Evolutionary conservation across 2,797 vertebrate species (phyloP).

Genomic region (Sebastes miniatus): DNA sequence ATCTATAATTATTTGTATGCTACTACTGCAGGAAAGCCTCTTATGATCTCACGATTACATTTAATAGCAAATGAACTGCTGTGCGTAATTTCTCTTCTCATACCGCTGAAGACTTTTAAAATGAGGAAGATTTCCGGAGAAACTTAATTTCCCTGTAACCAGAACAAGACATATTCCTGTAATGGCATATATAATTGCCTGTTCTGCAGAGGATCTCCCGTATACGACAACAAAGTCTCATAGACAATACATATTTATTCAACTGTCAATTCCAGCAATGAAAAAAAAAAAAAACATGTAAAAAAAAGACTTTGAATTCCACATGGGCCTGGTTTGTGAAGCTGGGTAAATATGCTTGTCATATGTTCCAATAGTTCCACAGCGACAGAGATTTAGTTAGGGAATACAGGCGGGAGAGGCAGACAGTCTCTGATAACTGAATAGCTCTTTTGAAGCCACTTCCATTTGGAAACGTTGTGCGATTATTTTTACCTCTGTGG

Average conservation of each 20-base stretch:
- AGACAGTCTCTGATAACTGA: conserved; percentile 80
- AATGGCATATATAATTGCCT: conserved; percentile 82
- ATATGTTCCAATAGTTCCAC: conserved; percentile 78
- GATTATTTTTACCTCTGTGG: conserved; percentile 86
- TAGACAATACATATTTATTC: conserved; percentile 85
- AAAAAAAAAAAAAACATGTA: conserved; percentile 35
- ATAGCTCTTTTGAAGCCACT: conserved; percentile 78
- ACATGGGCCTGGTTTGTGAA: conserved; percentile 75
- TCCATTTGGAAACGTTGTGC: conserved; percentile 83
- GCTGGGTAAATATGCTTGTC: conserved; percentile 80
- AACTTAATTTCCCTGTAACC: conserved; percentile 86
- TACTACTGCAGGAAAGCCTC: conserved; percentile 75
- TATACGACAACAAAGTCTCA: conserved; percentile 83
- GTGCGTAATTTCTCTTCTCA: conserved; percentile 80
- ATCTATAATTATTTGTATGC: conserved; percentile 82
- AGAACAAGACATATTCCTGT: conserved; percentile 86
- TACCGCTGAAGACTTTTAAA: conserved; percentile 74
- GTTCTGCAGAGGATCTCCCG: conserved; percentile 81
- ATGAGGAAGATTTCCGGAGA: conserved; percentile 79
- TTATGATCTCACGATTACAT: conserved; percentile 81
- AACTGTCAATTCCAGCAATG: conserved; percentile 78
- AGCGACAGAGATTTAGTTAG: conserved; percentile 74
- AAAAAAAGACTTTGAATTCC: conserved; percentile 75
- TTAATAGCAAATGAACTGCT: conserved; percentile 81
- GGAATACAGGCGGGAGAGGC: conserved; percentile 74